Percentiles rank a stretch among this genome's conserved stretches.
Conservation (phyloP, 1,140 invertebrate species). For the Pseudomyrmex sp. region DNA sequence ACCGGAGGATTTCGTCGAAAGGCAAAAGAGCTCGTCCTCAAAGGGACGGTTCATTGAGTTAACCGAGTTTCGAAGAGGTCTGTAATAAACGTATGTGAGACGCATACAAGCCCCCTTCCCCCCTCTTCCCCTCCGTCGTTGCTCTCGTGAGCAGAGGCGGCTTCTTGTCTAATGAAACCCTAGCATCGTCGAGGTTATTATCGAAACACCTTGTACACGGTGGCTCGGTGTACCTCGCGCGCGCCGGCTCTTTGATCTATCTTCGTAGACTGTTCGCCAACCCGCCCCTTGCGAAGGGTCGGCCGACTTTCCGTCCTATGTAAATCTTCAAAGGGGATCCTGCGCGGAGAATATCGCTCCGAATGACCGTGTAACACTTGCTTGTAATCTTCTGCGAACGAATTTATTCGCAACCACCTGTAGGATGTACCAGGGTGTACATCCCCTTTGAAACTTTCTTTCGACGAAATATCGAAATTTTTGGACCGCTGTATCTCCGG, state of each 20-base stretch:
- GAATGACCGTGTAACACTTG: conserved; percentile 31
- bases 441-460: background rate
- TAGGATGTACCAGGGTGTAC: conserved; percentile 29
- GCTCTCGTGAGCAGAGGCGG: background rate
- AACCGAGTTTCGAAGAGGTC: conserved; percentile 45
- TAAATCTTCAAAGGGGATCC: conserved; percentile 15
- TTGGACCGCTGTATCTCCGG: background rate
- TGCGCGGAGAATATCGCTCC: conserved; percentile 12
- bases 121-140: too few relatives aligned
- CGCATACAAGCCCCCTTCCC: background rate
- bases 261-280: conserved; percentile 10
- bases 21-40: conserved; percentile 22
- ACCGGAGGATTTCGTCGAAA: conserved; percentile 19
- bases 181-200: conserved; percentile 19
- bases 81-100: background rate
- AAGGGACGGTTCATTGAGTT: conserved; percentile 58
- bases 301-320: background rate
- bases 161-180: conserved; percentile 60
- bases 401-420: conserved; percentile 66
- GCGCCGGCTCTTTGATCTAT: conserved; percentile 59
- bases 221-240: background rate
- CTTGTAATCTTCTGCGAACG: conserved; percentile 6
- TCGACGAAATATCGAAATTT: conserved; percentile 2
- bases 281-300: background rate
- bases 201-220: conserved; percentile 37